These are phyloP conservation scores for Hystrix brachyura DNA, from an alignment of 2,113 vertebrate genomes.

Conservation along the genomic window DNA sequence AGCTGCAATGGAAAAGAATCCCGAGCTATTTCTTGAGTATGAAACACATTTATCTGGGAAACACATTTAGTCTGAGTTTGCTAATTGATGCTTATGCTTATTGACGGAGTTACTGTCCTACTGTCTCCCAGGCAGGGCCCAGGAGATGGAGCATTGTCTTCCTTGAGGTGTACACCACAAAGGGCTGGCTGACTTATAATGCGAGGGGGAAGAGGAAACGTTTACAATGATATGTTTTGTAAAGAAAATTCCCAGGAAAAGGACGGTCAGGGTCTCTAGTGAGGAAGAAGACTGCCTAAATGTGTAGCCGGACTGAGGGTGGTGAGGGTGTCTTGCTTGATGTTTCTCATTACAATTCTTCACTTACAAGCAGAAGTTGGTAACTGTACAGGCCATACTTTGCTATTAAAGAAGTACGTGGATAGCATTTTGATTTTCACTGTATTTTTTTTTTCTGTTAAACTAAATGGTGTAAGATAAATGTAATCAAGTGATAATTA, in stretches of 20 bases:
- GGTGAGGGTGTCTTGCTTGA: neutral
- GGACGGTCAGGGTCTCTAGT: neutral
- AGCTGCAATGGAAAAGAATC: neutral
- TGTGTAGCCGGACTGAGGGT: neutral
- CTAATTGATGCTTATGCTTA: neutral
- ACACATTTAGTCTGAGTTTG: neutral
- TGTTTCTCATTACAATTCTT: neutral
- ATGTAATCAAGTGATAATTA: slow-evolving; percentile 62
- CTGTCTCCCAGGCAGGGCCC: fast-evolving
- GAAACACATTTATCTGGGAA: neutral
- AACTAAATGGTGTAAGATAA: slow-evolving; percentile 47
- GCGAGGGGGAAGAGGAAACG: neutral
- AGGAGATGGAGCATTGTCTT: neutral
- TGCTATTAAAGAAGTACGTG: neutral
- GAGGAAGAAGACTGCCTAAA: neutral
- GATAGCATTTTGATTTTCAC: slow-evolving; percentile 48
- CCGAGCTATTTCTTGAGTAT: slow-evolving; percentile 7
- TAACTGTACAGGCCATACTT: slow-evolving; percentile 16
- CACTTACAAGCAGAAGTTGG: neutral
- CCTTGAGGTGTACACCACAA: neutral
- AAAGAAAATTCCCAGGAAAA: slow-evolving; percentile 13
- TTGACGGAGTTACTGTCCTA: neutral
- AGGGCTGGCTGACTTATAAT: neutral
- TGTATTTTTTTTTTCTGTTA: slow-evolving; percentile 55
- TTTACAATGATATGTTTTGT: neutral